These are phyloP conservation scores for Manacus vitellinus DNA, from an alignment of 2,113 vertebrate species.

Conservation along the genomic window DNA sequence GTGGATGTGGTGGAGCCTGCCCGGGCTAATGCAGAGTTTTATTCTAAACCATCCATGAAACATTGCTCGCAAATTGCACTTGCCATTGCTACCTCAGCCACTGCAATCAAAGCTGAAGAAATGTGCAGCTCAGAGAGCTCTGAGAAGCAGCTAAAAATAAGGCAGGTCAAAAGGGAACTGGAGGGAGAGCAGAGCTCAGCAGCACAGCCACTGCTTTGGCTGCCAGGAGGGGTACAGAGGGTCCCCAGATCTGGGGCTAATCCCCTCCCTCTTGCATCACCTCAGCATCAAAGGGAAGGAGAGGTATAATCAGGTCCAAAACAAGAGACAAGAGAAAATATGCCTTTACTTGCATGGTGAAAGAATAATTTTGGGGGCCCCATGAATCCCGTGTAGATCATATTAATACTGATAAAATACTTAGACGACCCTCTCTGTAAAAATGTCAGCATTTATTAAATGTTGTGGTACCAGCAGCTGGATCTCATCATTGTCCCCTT, in stretches of 20 bases:
- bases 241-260: background rate
- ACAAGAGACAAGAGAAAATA: background rate
- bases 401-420: background rate
- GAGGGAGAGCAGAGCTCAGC: background rate
- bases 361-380: background rate
- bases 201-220: background rate
- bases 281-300: background rate
- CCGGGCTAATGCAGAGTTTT: background rate
- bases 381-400: background rate
- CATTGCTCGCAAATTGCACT: background rate
- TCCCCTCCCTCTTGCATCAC: background rate
- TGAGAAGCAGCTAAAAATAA: conserved; percentile 6
- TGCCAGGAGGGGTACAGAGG: background rate
- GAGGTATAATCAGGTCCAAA: background rate
- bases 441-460: conserved; percentile 3
- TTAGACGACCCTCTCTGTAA: background rate
- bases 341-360: background rate
- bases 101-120: conserved; percentile 28
- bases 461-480: background rate
- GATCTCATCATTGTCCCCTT: background rate
- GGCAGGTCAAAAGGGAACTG: background rate
- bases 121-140: background rate
- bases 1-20: background rate
- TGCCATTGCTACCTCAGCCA: conserved; percentile 31
- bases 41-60: background rate